A percentile compares a stretch with the other conserved stretches of the same genome.
phyloP scores from a whole-genome alignment of 2,113 vertebrate genomes.

The human (Homo sapiens) region DNA sequence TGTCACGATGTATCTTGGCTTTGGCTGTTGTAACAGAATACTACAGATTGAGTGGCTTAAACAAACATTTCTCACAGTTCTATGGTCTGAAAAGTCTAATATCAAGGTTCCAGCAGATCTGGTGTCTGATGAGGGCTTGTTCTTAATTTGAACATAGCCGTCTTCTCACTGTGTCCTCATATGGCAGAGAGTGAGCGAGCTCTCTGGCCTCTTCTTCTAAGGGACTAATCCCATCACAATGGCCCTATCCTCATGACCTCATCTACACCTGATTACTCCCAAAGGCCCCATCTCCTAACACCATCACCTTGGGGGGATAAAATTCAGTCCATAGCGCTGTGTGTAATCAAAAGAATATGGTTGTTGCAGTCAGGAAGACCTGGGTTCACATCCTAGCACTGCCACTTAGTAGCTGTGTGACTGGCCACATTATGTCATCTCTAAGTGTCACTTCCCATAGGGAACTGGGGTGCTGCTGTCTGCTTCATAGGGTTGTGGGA shows the following conservation, averaged over 20 bases:
- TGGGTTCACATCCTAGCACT: not conserved
- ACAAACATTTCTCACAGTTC: not conserved
- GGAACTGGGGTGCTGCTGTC: not conserved
- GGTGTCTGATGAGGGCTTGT: not conserved
- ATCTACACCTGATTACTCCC: not conserved
- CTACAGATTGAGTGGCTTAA: not conserved
- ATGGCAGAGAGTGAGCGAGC: not conserved
- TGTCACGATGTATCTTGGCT: not conserved
- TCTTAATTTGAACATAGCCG: not conserved
- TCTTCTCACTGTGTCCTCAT: not conserved
- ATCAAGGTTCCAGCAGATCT: not conserved
- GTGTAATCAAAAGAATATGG: not conserved
- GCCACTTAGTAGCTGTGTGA: not conserved
- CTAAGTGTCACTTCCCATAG: too few relatives aligned
- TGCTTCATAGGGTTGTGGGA: not conserved
- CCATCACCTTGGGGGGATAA: not conserved
- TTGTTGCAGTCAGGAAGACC: not conserved
- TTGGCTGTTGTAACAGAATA: not conserved
- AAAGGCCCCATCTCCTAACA: not conserved
- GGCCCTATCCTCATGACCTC: not conserved
- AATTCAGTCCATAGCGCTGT: not conserved
- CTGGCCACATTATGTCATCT: not conserved
- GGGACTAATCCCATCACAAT: not conserved
- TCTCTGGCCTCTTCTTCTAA: not conserved
- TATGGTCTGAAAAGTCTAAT: not conserved